These are phyloP conservation scores for Phodopus roborovskii DNA, from an alignment of 2,113 vertebrate species.

Conservation along the genomic window DNA sequence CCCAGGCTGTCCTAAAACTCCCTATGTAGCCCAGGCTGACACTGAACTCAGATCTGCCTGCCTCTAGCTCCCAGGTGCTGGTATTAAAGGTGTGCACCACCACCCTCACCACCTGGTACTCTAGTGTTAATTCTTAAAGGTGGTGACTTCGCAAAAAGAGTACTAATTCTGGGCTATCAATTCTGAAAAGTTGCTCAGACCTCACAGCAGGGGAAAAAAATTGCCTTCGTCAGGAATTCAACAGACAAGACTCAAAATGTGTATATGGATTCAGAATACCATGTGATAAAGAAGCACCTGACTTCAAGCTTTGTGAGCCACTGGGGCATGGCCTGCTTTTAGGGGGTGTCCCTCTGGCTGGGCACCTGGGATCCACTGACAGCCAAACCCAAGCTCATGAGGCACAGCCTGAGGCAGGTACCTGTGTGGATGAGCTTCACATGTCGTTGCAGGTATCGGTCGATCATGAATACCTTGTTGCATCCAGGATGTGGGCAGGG, in stretches of 20 bases:
- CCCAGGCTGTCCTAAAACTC: not conserved
- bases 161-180: not conserved
- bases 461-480: slow-evolving; percentile 99
- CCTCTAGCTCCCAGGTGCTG: not conserved
- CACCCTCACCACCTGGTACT: not conserved
- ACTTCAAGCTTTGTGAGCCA: not conserved
- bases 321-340: not conserved
- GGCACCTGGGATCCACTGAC: not conserved
- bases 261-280: too few relatives aligned
- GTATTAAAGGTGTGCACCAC: not conserved
- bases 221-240: too few relatives aligned
- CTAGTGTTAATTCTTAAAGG: not conserved
- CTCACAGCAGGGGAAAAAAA: not conserved
- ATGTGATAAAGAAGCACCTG: not conserved
- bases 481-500: slow-evolving; percentile 98
- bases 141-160: not conserved
- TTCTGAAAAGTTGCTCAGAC: not conserved
- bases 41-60: not conserved
- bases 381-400: not conserved
- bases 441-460: slow-evolving; percentile 97
- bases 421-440: slow-evolving; percentile 98
- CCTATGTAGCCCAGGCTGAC: not conserved
- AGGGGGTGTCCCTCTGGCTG: not conserved
- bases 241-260: not conserved
- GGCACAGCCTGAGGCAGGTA: slow-evolving; percentile 62